Evolutionary conservation across 1,140 invertebrate species (phyloP), one percentile per base, ranked within the genome.

Genomic region (Lepeophtheirus salmonis): DNA sequence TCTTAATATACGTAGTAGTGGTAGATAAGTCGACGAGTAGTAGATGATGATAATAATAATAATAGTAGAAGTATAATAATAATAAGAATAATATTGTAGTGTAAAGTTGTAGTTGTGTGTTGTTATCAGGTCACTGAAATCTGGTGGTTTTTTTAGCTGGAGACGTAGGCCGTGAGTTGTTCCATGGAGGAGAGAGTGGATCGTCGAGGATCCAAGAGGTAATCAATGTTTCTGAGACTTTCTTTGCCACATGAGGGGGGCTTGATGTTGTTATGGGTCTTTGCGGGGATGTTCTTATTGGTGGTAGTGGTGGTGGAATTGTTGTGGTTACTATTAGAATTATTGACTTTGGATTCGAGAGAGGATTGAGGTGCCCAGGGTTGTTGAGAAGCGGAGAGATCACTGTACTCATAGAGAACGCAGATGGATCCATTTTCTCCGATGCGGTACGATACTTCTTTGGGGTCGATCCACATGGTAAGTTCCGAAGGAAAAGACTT

Each of bases 341-440:
- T 52, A 21, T 52, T 16, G 20, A 52, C 14, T 52, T 16, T 61
- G 41, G 61, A 60, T 16, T 26, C 20, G n/a, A 52, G 21, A 6
- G 60, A 55, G 1, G 61, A 64, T 2, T 54, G 23, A 16, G 56
- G 52, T 12, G 49, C 48, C 12, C 49, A 26, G 17, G 25, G 53
- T 1, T 56, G 21, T 52, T 62, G 41, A 24, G 50, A 54, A 22
- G 54, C 63, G 21, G n/a, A n/a, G 30, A 41, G 30, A 57, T 57
- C 61, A n/a, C 60, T 58, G 23, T 64, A 66, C 60, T 78, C 76
- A 65, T 77, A 80, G 0, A 81, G 66, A 2, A 80, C 75, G 60
- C 79, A 80, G 57, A 81, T 80, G 62, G 79, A 80, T n/a, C 80
- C 80, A 64, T 81, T 79, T 67, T 82, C 80, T 10, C 80, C 80